Conservation (phyloP, 2,888 invertebrate genomes). For the Conistra vaccinii region DNA sequence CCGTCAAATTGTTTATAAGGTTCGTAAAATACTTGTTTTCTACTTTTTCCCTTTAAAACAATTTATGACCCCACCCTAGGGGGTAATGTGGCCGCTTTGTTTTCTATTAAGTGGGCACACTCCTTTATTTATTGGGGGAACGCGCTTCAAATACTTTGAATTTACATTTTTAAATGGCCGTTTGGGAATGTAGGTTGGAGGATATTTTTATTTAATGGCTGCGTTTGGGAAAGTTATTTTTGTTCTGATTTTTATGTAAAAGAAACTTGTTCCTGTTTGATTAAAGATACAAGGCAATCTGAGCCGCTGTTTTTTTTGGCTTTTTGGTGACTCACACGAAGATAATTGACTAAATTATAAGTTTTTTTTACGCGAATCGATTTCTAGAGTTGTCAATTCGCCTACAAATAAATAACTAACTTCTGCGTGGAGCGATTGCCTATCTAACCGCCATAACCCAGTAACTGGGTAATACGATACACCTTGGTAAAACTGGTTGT, state of each 20-base stretch:
- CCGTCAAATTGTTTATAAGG: slow-evolving; percentile 35
- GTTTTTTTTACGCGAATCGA: too few relatives aligned
- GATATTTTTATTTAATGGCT: slow-evolving; percentile 14
- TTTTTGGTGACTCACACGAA: too few relatives aligned
- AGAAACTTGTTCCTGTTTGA: not conserved
- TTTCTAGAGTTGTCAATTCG: too few relatives aligned
- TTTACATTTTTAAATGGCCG: slow-evolving; percentile 48
- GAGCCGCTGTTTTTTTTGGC: too few relatives aligned
- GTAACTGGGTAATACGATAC: too few relatives aligned
- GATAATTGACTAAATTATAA: too few relatives aligned
- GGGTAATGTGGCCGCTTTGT: slow-evolving; percentile 52
- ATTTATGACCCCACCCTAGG: slow-evolving; percentile 50
- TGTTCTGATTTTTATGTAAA: not conserved
- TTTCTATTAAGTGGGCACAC: slow-evolving; percentile 57
- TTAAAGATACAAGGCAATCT: too few relatives aligned
- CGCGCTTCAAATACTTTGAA: slow-evolving; percentile 43
- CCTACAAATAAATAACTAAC: too few relatives aligned
- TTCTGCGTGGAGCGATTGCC: too few relatives aligned
- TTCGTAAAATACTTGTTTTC: slow-evolving; percentile 47
- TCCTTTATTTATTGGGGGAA: slow-evolving; percentile 49
- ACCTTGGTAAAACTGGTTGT: too few relatives aligned
- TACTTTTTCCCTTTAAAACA: slow-evolving; percentile 38
- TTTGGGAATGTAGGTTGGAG: slow-evolving; percentile 24
- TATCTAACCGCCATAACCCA: too few relatives aligned
- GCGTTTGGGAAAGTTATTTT: not conserved